Conservation (phyloP, 2,888 invertebrate species). For the Acleris cristana region DNA sequence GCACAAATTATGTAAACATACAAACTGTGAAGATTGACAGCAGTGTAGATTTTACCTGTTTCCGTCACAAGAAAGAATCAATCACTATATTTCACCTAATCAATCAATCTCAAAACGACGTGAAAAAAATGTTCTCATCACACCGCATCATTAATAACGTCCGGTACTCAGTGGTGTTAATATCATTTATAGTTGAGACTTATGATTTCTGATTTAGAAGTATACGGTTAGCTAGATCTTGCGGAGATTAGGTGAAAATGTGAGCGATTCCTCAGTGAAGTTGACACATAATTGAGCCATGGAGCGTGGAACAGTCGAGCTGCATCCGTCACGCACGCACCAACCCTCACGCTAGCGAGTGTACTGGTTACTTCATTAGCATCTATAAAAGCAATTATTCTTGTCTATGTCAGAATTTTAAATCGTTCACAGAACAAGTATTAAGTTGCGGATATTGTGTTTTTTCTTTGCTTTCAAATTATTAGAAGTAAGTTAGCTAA, state of each 20-base stretch:
- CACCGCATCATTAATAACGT: conserved; percentile 21
- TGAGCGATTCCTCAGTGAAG: conserved; percentile 42
- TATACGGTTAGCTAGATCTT: conserved; percentile 34
- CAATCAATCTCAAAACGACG: conserved; percentile 13
- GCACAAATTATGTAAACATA: conserved; percentile 7
- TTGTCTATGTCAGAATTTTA: conserved; percentile 16
- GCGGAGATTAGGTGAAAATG: conserved; percentile 48
- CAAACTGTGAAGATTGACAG: conserved; percentile 13
- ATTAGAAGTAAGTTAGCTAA: too few species aligned
- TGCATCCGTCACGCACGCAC: conserved; percentile 21
- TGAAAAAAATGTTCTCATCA: conserved; percentile 19
- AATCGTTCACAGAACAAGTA: conserved; percentile 6
- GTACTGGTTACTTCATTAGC: conserved; percentile 11
- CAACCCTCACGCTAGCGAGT: conserved; percentile 11
- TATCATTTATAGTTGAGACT: conserved; percentile 2
- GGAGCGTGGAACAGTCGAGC: conserved; percentile 18
- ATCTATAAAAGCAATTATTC: conserved; percentile 27
- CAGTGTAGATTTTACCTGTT: conserved; percentile 6
- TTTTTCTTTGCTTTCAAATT: too few species aligned
- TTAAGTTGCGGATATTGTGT: conserved; percentile 4
- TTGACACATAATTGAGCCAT: conserved; percentile 39
- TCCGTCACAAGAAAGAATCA: conserved; percentile 2
- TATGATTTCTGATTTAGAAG: not conserved
- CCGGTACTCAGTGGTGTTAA: conserved; percentile 3
- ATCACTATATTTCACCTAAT: conserved; percentile 12